phyloP scores from a whole-genome alignment of 2,888 invertebrate species.

The Podotricha telesiphe region DNA sequence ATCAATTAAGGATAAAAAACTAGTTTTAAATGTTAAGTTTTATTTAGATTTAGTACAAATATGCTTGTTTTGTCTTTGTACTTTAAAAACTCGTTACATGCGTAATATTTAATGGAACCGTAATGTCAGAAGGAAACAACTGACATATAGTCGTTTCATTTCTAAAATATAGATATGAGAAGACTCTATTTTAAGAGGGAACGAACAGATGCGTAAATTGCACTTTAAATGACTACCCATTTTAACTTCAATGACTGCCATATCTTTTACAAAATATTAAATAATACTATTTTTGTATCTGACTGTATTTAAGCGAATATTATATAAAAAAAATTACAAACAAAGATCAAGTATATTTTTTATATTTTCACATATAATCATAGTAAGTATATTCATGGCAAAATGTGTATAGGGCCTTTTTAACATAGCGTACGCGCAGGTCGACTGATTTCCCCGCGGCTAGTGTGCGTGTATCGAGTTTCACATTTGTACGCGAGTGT shows the following conservation, averaged over 20 bases:
- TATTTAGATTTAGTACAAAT: constrained; percentile 20
- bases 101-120: constrained; percentile 10
- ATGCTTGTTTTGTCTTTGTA: not conserved
- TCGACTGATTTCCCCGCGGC: constrained; percentile 59
- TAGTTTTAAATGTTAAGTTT: constrained; percentile 11
- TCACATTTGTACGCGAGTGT: constrained; percentile 54
- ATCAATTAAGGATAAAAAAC: too few species aligned
- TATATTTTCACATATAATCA: not conserved
- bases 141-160: constrained; percentile 20
- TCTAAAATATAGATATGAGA: constrained; percentile 13
- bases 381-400: not conserved
- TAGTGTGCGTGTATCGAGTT: constrained; percentile 63
- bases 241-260: not conserved
- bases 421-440: constrained; percentile 46
- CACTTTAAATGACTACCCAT: constrained; percentile 9
- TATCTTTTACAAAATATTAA: constrained; percentile 3
- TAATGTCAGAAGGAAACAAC: constrained; percentile 21
- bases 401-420: constrained; percentile 38
- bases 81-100: not conserved
- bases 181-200: constrained; percentile 16
- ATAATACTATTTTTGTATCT: not conserved
- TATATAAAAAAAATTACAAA: constrained; percentile 2
- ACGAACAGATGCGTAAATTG: constrained; percentile 32
- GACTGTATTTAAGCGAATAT: not conserved
- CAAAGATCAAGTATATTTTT: not conserved